A percentile compares a stretch with the other conserved stretches of the same genome.
Conservation (phyloP, 2,888 invertebrate species). For the Lycocerus yunnanus region DNA sequence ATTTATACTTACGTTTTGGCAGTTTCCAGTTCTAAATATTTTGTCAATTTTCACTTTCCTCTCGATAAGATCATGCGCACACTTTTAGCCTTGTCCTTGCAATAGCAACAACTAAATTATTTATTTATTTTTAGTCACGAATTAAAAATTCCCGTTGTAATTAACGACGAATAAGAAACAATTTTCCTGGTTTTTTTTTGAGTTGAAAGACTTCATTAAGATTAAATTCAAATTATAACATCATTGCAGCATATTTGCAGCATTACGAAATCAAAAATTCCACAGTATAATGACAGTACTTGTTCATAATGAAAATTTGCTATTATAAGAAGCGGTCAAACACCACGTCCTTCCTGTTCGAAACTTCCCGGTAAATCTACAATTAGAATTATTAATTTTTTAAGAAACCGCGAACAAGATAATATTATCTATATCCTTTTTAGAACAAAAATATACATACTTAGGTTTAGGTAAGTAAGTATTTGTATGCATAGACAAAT, state of each 20-base stretch:
- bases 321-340: not conserved
- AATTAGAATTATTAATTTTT: too few species aligned
- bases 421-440: too few species aligned
- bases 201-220: not conserved
- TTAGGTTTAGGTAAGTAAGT: too few species aligned
- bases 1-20: not conserved
- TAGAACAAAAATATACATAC: too few species aligned
- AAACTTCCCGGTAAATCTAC: not conserved
- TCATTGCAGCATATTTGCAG: not conserved
- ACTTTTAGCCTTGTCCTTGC: not conserved
- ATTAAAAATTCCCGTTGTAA: not conserved
- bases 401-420: too few species aligned
- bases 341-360: not conserved
- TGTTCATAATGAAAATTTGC: not conserved
- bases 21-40: not conserved
- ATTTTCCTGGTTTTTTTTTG: not conserved
- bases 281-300: not conserved
- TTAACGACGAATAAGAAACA: not conserved
- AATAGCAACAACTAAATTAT: not conserved
- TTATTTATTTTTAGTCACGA: not conserved
- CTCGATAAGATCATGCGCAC: not conserved
- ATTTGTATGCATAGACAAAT: too few species aligned
- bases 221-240: not conserved
- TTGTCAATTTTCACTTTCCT: not conserved
- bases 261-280: not conserved